Percentiles rank a stretch among this genome's conserved stretches.
These are phyloP conservation scores for Dryobotodes eremita DNA, from an alignment of 2,888 invertebrate genomes.

Conservation along the genomic window DNA sequence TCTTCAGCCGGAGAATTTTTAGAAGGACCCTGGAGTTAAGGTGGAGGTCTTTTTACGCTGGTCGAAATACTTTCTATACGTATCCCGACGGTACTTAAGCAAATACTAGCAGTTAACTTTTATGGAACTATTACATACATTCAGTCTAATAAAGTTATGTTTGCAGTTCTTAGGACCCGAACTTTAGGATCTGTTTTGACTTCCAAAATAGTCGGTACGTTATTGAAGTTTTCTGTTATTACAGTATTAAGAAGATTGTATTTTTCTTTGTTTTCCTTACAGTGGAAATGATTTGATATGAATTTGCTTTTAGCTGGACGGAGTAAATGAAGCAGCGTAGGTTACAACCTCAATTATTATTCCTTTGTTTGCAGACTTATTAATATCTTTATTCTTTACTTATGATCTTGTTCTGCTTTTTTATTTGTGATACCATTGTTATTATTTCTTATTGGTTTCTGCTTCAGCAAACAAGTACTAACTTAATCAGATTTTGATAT, in stretches of 20 bases:
- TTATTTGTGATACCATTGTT: conserved; percentile 3
- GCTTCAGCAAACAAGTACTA: background rate
- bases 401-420: conserved; percentile 29
- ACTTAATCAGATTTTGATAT: background rate
- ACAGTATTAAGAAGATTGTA: conserved; percentile 49
- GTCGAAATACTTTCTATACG: conserved; percentile 66
- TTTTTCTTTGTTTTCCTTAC: conserved; percentile 48
- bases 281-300: conserved; percentile 39
- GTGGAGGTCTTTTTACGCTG: conserved; percentile 72
- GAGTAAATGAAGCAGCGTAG: conserved; percentile 19
- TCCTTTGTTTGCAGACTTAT: conserved; percentile 32
- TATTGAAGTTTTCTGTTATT: conserved; percentile 55
- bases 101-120: conserved; percentile 87
- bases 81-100: conserved; percentile 80
- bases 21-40: conserved; percentile 56
- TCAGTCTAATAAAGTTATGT: conserved; percentile 83
- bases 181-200: conserved; percentile 70
- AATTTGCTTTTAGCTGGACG: conserved; percentile 51
- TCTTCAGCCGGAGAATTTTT: conserved; percentile 65
- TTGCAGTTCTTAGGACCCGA: conserved; percentile 71
- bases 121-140: conserved; percentile 86
- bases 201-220: conserved; percentile 59
- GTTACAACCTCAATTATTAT: conserved; percentile 17
- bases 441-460: background rate
- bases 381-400: conserved; percentile 32